Base-by-base conservation (phyloP, 2,797 vertebrate genomes). In the Dicrostonyx torquatus region DNA sequence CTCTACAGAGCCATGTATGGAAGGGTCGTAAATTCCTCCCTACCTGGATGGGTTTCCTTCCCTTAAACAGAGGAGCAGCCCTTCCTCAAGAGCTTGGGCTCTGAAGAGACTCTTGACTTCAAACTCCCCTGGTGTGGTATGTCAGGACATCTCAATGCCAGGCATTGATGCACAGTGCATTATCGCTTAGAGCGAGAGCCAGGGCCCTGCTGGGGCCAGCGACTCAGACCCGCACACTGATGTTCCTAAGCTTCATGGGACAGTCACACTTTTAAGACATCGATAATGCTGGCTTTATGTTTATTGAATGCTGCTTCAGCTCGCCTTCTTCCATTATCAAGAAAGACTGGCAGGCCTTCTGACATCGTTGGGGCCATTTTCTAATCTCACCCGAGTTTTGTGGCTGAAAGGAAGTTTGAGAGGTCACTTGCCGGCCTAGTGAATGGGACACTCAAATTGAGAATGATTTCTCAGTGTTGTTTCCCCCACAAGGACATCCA, bases 221-320 rank as follows among this genome's bases (percentile, higher is more conserved):
- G 79, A 96, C 92, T 96, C 97, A 90, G 84, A 79, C 96, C 86
- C 76, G 50, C 78, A 97, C 91, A 64, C 82, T 37, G 43, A 48
- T 76, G 75, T 76, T 94, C 45, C 82, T 83, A 37, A 50, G 97
- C 97, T 97, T 88, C 82, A n/a, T 89, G 73, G 89, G 77, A 85
- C 85, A 82, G 48, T 97, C 95, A 97, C 97, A 95, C 94, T 97
- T 97, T 97, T 97, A 97, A 98, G 97, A 95, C 29, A 94, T 97
- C 73, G 82, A 97, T 96, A 97, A 94, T 97, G 98, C 85, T 64
- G 91, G 11, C 96, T 97, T 96, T 97, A 72, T 97, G 50, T 76
- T 96, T 98, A 97, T 97, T 78, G 45, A 97, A 94, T 94, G 50
- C 31, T 92, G 40, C 95, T 96, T 87, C 97, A 97, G 96, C 95